Evolutionary conservation across 2,113 vertebrate species (phyloP).

Genomic region (Leucosticte australis): DNA sequence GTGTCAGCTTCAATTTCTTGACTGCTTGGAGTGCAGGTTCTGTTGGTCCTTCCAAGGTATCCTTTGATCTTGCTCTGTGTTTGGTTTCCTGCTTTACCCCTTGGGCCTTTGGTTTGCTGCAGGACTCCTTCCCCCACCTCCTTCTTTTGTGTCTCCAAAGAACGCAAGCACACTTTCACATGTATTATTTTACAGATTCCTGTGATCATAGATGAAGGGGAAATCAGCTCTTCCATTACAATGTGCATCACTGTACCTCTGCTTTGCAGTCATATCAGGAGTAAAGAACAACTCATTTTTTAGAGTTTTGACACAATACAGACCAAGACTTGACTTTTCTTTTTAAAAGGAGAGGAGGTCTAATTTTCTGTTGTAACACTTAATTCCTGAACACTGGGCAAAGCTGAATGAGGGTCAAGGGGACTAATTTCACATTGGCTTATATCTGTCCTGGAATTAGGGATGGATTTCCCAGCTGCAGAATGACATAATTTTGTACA

Average conservation of each 20-base stretch:
- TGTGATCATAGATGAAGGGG: background rate
- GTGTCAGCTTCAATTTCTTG: slow-evolving; percentile 72
- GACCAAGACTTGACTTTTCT: background rate
- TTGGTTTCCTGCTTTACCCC: slow-evolving; percentile 47
- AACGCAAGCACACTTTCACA: background rate
- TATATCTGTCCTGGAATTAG: background rate
- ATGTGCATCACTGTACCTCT: background rate
- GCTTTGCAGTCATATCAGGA: background rate
- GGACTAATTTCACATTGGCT: background rate
- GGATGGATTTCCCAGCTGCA: background rate
- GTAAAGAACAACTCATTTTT: background rate
- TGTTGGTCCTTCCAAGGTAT: slow-evolving; percentile 45
- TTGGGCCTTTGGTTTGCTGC: background rate
- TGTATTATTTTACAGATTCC: background rate
- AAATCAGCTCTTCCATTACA: background rate
- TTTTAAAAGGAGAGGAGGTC: background rate
- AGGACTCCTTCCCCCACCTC: background rate
- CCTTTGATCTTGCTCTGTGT: slow-evolving; percentile 45
- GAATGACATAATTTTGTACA: background rate
- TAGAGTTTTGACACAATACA: background rate
- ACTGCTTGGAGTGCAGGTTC: slow-evolving; percentile 32
- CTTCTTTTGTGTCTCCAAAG: background rate
- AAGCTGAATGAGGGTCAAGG: background rate
- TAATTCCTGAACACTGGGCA: background rate
- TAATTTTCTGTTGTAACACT: background rate